Evolutionary conservation across 2,888 invertebrate genomes (phyloP).

Genomic region (Stenodera caucasica): DNA sequence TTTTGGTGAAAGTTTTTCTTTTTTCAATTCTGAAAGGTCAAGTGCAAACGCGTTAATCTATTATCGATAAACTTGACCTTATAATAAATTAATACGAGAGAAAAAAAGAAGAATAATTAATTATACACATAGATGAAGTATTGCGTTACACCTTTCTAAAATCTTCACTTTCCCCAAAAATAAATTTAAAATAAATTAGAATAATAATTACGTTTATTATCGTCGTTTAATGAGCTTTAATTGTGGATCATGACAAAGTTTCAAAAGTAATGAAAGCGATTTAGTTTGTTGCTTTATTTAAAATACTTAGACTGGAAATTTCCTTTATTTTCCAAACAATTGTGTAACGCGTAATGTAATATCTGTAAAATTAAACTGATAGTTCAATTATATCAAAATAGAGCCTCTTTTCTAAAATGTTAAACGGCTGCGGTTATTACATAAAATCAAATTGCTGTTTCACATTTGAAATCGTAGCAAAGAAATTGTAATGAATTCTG

Average conservation of each 20-base stretch:
- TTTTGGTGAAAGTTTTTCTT: slow-evolving; percentile 27
- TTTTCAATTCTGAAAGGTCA: slow-evolving; percentile 18
- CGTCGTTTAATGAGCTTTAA: too few relatives aligned
- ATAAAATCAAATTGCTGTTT: neutral
- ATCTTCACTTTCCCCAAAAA: slow-evolving; percentile 3
- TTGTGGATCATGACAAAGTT: too few relatives aligned
- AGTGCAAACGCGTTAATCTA: slow-evolving; percentile 17
- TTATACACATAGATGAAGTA: neutral
- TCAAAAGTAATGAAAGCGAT: neutral
- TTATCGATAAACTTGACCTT: slow-evolving; percentile 18
- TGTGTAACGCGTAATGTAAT: too few relatives aligned
- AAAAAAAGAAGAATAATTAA: neutral
- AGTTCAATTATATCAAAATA: too few relatives aligned
- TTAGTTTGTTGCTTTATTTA: neutral
- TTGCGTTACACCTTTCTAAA: neutral
- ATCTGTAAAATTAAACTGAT: too few relatives aligned
- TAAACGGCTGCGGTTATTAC: neutral
- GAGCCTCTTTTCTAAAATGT: neutral
- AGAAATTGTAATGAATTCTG: neutral
- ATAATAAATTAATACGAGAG: neutral
- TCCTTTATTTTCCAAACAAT: neutral
- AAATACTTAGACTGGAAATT: neutral
- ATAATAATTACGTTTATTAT: too few relatives aligned
- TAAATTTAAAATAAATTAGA: too few relatives aligned
- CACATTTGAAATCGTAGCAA: too few relatives aligned